phyloP scores from a whole-genome alignment of 2,113 vertebrate species.

The Serinus canaria region DNA sequence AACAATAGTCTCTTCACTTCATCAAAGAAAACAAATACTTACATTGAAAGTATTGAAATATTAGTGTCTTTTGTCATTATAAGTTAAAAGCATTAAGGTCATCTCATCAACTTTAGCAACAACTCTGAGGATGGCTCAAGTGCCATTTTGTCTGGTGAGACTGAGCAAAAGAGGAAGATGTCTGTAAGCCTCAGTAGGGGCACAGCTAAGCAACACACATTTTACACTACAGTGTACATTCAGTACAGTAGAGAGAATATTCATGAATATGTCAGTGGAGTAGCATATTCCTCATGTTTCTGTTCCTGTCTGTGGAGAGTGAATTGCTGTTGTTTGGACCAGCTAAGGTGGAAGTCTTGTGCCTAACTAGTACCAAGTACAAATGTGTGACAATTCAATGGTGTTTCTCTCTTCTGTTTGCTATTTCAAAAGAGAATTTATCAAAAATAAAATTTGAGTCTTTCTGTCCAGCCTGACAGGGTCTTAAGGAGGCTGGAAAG shows the following conservation, averaged over 20 bases:
- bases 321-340: not conserved
- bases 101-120: not conserved
- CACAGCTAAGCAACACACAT: not conserved
- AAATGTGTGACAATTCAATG: not conserved
- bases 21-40: slow-evolving; percentile 9
- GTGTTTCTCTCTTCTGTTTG: not conserved
- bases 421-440: not conserved
- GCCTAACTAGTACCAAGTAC: not conserved
- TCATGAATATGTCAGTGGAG: not conserved
- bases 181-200: not conserved
- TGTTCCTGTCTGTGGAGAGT: not conserved
- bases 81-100: not conserved
- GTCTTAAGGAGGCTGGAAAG: not conserved
- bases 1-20: not conserved
- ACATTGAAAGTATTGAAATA: not conserved
- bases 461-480: not conserved
- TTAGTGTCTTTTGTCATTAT: not conserved
- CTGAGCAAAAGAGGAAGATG: not conserved
- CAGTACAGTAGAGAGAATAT: not conserved
- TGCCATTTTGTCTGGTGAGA: not conserved
- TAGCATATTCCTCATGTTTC: not conserved
- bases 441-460: not conserved
- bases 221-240: not conserved
- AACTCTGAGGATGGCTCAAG: not conserved
- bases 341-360: not conserved